Evolutionary conservation across 2,113 vertebrate genomes (phyloP).

Genomic region (Plecturocebus donacophilus): DNA sequence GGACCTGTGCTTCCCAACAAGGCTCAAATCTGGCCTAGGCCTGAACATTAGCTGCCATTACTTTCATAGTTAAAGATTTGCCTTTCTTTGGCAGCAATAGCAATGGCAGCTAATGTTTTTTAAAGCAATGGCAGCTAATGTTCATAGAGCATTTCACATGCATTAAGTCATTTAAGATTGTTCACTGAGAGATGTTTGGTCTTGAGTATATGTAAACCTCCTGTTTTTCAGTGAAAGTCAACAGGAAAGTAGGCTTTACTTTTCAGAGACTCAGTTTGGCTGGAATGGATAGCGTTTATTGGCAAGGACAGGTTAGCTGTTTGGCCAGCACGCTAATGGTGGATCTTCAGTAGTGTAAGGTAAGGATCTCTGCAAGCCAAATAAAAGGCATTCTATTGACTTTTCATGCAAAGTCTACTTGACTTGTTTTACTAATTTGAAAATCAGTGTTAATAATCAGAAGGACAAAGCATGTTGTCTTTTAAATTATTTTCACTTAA

Average conservation of each 20-base stretch:
- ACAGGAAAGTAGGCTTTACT: not conserved
- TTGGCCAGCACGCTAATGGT: not conserved
- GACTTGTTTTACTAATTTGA: not conserved
- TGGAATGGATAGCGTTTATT: not conserved
- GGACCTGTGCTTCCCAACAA: not conserved
- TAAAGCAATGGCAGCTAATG: not conserved
- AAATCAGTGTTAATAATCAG: conserved; percentile 4
- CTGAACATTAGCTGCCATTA: not conserved
- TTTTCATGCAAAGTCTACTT: not conserved
- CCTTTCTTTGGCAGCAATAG: not conserved
- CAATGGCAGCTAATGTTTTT: not conserved
- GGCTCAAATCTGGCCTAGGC: too few relatives aligned
- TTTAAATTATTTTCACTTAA: conserved; percentile 7
- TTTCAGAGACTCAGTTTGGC: not conserved
- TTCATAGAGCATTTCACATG: not conserved
- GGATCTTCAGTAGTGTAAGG: not conserved
- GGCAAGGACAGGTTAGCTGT: not conserved
- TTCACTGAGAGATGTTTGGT: not conserved
- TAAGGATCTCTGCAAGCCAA: not conserved
- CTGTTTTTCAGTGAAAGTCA: not conserved
- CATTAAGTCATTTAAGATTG: not conserved
- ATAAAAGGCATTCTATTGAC: not conserved
- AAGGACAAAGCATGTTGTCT: not conserved
- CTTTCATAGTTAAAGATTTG: not conserved
- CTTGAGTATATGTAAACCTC: not conserved